Base-by-base conservation (phyloP, 2,113 vertebrate species). In the Cryptomyrus ogoouensis region DNA sequence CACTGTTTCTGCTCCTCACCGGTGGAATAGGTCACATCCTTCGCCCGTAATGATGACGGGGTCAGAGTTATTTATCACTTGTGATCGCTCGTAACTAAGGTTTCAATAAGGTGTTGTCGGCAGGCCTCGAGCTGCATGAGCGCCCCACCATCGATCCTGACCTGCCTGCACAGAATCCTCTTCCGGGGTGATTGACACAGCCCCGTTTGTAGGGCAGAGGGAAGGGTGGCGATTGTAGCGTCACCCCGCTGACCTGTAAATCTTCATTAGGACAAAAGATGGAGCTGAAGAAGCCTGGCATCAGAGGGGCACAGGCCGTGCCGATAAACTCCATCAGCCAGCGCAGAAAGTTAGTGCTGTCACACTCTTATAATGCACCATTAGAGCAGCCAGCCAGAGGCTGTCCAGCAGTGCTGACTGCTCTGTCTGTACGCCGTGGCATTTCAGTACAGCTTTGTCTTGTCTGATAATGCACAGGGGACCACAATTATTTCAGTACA, bases 1-100 rank as follows among this genome's bases (percentile, higher is more conserved):
- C 92, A 91, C 91, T 91, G 90, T 89, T 91, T 92, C 90, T 91
- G 88, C 87, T 91, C 91, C 91, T 21, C 90, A 80, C 90, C 47
- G 80, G 90, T 90, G 56, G 91, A 88, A 87, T 83, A 83, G 89
- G 88, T 91, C 89, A 89, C 91, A 87, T 91, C 88, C 91, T 89
- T 89, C 90, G 91, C 91, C 93, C 47, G 87, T 93, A 93, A 92
- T 92, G 91, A 93, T 92, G 91, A 90, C 91, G 91, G 91, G 91
- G 93, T 27, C 74, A 74, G 50, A 17, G 80, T 88, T 92, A 91
- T 92, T 91, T 91, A 91, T 92, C 91, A 92, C 88, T 89, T 31
- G 58, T 80, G 87, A 88, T 74, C 35, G 70, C 90, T 92, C 50
- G 87, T 93, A 92, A 92, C 92, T 89, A 93, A 88, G 31, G 83